Evolutionary conservation across 1,140 invertebrate genomes (phyloP), one percentile per base, ranked within the genome.

Genomic region (Pogonognathellus flavescens): DNA sequence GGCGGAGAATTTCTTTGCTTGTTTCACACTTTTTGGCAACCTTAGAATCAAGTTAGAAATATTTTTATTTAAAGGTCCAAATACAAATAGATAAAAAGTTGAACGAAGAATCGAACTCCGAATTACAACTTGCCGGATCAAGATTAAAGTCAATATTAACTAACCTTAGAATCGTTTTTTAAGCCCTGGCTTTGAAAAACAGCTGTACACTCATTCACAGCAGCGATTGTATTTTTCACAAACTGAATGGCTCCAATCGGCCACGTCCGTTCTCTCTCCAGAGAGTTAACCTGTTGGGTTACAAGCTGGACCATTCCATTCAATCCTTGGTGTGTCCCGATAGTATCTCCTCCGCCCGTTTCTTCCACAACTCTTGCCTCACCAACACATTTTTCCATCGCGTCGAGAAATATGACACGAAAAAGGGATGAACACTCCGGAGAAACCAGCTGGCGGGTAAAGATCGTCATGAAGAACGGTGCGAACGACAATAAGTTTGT

Each of bases 251-350:
- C 88, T 60, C 86, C 84, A 1, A 14, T 18, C 16, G 88, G 88
- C 88, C 88, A 89, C 5, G 60, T 22, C 11, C n/a, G 18, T 60
- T 87, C 80, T 11, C 82, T 82, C 53, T 89, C 88, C 11, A 89
- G 55, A 6, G 62, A 85, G 2, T 53, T 20, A 10, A 89, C 60
- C 82, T 89, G 85, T 18, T 72, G 83, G 8, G 50, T 16, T 6
- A 88, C 84, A 0, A 87, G n/a, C 1, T 20, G 9, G 2, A 88
- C 11, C 22, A 89, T 55, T 8, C 22, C 85, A 14, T 84, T 55
- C 1, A 86, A n/a, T 57, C 82, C 52, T 53, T 50, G 0, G 9
- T n/a, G 5, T 25, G 10, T 81, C 11, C 53, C 84, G 11, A 9
- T 53, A 13, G 31, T 2, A 10, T 80, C 49, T 53, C 49, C 50